phyloP scores from a whole-genome alignment of 2,113 vertebrate species.

The Nematolebias whitei region DNA sequence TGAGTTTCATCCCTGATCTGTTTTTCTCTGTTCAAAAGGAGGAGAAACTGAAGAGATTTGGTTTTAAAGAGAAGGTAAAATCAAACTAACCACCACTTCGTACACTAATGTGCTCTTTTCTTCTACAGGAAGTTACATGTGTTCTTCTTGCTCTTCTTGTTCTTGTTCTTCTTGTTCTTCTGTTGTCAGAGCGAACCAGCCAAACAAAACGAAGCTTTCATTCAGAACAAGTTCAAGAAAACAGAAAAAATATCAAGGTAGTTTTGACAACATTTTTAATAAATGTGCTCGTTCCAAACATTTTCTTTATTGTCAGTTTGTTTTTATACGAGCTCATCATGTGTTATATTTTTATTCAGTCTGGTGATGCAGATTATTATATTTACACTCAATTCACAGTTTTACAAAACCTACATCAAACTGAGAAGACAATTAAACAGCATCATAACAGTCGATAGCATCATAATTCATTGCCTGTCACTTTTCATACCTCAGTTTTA shows the following conservation, averaged over 20 bases:
- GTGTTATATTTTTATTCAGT: too few species aligned
- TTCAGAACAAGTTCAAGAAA: conserved; percentile 86
- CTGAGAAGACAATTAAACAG: too few species aligned
- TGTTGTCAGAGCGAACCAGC: conserved; percentile 79
- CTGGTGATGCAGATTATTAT: too few species aligned
- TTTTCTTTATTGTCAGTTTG: too few species aligned
- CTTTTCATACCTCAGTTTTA: too few species aligned
- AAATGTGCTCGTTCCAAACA: too few species aligned
- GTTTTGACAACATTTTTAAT: not conserved
- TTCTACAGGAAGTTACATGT: not conserved
- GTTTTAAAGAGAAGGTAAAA: conserved; percentile 69
- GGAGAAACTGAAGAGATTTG: conserved; percentile 65
- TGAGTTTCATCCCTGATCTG: conserved; percentile 9
- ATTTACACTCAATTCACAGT: too few species aligned
- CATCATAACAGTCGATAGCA: too few species aligned
- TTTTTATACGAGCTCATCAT: too few species aligned
- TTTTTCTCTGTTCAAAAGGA: conserved; percentile 48
- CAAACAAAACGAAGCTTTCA: conserved; percentile 81
- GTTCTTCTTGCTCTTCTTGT: conserved; percentile 1
- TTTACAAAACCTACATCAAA: too few species aligned
- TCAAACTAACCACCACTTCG: too few species aligned
- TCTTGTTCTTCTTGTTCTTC: conserved; percentile 1
- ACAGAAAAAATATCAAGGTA: conserved; percentile 87
- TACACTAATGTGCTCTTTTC: not conserved
- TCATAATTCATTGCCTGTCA: too few species aligned